Base-by-base conservation (phyloP, 2,888 invertebrate genomes). In the Coelinius sp. region DNA sequence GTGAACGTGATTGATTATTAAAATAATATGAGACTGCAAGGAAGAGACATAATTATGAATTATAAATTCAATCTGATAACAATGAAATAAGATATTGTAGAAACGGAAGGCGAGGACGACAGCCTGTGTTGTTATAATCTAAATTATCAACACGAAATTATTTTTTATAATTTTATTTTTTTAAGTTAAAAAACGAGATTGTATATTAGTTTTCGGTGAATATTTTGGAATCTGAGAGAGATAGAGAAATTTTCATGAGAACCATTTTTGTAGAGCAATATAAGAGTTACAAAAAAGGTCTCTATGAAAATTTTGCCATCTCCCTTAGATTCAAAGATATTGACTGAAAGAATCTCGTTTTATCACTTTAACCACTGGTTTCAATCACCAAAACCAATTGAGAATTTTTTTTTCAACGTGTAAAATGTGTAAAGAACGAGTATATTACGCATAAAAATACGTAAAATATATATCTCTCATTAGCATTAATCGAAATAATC, bases 371-470 rank as follows among this genome's bases (percentile, higher is more conserved):
- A n/a, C 52, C 7, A 22, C 12, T 22, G 8, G n/a, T n/a, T 53
- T 27, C 24, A 53, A 25, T 27, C 27, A 53, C 27, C 27, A 14
- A 52, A 52, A 24, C n/a, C 41, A 41, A 41, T 41, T 41, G 12
- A 14, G 7, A 52, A 52, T 52, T 22, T n/a, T 53, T 24, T 53
- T 22, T 53, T 53, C 25, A 53, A 56, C 14, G 38, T 41, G 56
- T 56, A 69, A 71, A 63, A 73, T 65, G 66, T 72, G 70, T 71
- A 72, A 71, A 74, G 72, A 64, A 74, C 46, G 63, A 59, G 67
- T 67, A 52, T 67, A 71, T 56, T 41, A 65, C 31, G 41, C 27
- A 56, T 35, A 41, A 53, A 44, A 31, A 31, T 25, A 38, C 41
- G 49, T 27, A 52, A 66, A 53, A 62, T 68, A 41, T 56, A 70